Evolutionary conservation across 2,797 vertebrate species (phyloP), one percentile per base, ranked within the genome.

Genomic region (Neosilurus mollespiculum): DNA sequence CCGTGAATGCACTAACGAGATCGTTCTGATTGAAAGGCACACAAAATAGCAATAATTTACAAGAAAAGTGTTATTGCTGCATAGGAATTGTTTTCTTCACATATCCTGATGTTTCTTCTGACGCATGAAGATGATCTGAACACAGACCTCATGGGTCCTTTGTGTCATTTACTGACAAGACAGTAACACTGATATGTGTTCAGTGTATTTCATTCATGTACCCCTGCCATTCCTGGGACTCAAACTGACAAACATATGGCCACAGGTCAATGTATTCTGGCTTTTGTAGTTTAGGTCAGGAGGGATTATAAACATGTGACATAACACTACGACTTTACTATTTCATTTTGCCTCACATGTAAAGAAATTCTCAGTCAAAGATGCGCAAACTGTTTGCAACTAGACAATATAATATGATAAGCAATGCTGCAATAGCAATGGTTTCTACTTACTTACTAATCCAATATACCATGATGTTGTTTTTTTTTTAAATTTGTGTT

Each of bases 1-100:
- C n/a, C 51, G 34, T 22, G 1, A 9, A 4, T 30, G 53, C 67
- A 62, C 30, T 58, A 67, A 6, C 18, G 26, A 14, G 24, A 24
- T 80, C 82, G 1, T 20, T 9, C 87, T 88, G 26, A 56, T 67
- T 53, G 6, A 67, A 56, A 54, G 7, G n/a, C 77, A 79, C 49
- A 80, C 43, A 30, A 22, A 67, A 54, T 37, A 6, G 18, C 49
- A 67, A 9, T 15, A 5, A 34, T 20, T 80, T 30, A 53, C 65
- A 66, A 54, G 2, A 54, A 2, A 20, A 18, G 14, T 1, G 0
- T 56, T n/a, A 49, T 6, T 65, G 4, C 3, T 26, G 62, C 20
- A 26, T 22, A 66, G 24, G 37, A 65, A 30, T 18, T 10, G 43
- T 2, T 62, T 6, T 14, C 6, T 43, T n/a, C 9, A 77, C 75